Base-by-base conservation (phyloP, 2,797 vertebrate species). In the Phataginus tetradactyla region DNA sequence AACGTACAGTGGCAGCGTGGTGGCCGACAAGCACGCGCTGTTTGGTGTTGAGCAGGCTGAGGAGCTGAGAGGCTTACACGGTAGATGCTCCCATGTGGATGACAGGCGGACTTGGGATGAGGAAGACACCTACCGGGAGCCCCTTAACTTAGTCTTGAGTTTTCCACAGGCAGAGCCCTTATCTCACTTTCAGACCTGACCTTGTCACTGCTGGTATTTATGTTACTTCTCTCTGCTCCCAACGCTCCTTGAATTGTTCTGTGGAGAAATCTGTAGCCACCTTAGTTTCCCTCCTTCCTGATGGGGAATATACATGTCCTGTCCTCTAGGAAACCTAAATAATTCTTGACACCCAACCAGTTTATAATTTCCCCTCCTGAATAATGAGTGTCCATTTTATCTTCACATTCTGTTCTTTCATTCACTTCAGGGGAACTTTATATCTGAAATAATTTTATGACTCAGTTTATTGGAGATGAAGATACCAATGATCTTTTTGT, bases 321-420 rank as follows among this genome's bases (percentile, higher is more conserved):
- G 7, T 18, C 21, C n/a, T 21, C 42, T 18, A 29, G 63, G 72
- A 90, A 69, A 17, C 13, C 18, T 45, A 34, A 78, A 25, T 71
- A 78, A 66, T 34, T 64, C 72, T 45, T 71, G 64, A 25, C 55
- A 20, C 57, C 55, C 25, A 69, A 2, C 32, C 49, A 23, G 29
- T 53, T 80, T 87, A 64, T 53, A 12, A 10, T 13, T 27, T 25
- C 0, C 25, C 7, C 11, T 4, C 17, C n/a, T 23, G 10, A 78
- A 32, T 63, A 79, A 15, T 45, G 45, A 86, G 57, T 57, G 13
- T 72, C n/a, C 49, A 37, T 72, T 72, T 71, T 25, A 72, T 29
- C 75, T 88, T 87, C 61, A 32, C 53, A 61, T 68, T 87, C 61
- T 68, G 17, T 42, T 81, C 17, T 92, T 91, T 86, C 27, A 61